Conservation (phyloP, 2,888 invertebrate species). For the Pinctada fucata region DNA sequence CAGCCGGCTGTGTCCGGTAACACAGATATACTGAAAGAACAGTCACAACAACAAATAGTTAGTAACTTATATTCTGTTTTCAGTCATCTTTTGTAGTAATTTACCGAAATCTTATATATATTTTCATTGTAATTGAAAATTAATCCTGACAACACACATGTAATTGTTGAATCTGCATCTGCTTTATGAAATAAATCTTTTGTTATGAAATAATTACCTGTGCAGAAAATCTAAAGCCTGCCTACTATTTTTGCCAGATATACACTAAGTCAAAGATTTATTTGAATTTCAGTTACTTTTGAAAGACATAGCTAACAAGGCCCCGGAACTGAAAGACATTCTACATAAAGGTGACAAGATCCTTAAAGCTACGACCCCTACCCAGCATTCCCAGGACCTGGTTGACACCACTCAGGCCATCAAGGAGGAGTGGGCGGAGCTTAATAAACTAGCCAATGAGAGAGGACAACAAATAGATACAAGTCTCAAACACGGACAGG, state of each 20-base stretch:
- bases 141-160: neutral
- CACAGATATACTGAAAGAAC: conserved; percentile 87
- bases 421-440: conserved; percentile 93
- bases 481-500: conserved; percentile 83
- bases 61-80: neutral
- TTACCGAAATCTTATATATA: neutral
- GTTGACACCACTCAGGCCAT: conserved; percentile 89
- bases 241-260: no score
- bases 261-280: no score
- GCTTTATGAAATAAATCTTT: no score
- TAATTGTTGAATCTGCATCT: no score
- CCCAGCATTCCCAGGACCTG: conserved; percentile 42
- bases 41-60: conserved; percentile 89
- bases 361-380: conserved; percentile 49
- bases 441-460: conserved; percentile 91
- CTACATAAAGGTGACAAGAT: conserved; percentile 92
- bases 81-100: neutral
- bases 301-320: conserved; percentile 65
- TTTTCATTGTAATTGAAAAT: neutral
- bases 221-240: no score
- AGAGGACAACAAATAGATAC: conserved; percentile 71
- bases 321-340: conserved; percentile 79
- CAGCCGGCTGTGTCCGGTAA: conserved; percentile 87
- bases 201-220: no score
- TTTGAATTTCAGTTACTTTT: conserved; percentile 59